Evolutionary conservation across 2,888 invertebrate species (phyloP).

Genomic region (Scaptomyza polygonia): DNA sequence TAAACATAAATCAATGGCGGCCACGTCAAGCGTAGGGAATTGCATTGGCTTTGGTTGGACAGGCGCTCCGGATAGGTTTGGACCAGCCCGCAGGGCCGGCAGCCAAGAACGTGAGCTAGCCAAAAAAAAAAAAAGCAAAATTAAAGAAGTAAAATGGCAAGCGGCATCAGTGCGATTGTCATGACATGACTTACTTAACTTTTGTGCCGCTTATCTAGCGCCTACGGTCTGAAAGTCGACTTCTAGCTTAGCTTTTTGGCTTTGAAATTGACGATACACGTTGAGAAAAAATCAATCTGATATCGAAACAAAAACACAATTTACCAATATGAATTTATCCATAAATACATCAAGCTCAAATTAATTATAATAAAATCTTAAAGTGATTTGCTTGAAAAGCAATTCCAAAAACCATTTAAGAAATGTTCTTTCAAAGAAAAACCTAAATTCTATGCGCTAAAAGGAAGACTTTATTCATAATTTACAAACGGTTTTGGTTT

Average conservation of each 20-base stretch:
- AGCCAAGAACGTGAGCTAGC: conserved; percentile 59
- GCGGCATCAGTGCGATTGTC: conserved; percentile 68
- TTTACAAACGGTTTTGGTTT: too few relatives aligned
- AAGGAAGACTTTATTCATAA: too few relatives aligned
- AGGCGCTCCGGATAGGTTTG: conserved; percentile 28
- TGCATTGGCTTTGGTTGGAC: conserved; percentile 42
- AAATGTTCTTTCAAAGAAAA: too few relatives aligned
- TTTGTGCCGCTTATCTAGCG: conserved; percentile 68
- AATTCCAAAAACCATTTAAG: too few relatives aligned
- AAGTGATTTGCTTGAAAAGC: too few relatives aligned
- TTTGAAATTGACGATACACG: not conserved
- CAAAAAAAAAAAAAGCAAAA: conserved; percentile 12
- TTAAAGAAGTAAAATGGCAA: conserved; percentile 16
- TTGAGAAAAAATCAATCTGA: not conserved
- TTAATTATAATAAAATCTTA: too few relatives aligned
- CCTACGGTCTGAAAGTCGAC: conserved; percentile 52
- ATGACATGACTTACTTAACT: conserved; percentile 78
- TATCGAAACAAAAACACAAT: not conserved
- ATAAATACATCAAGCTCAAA: too few relatives aligned
- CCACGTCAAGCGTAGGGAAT: conserved; percentile 40
- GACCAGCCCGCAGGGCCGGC: conserved; percentile 55
- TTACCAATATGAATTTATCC: too few relatives aligned
- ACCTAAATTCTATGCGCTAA: too few relatives aligned
- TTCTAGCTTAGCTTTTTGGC: conserved; percentile 26
- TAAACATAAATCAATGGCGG: conserved; percentile 63